A percentile compares a stretch with the other conserved stretches of the same genome.
phyloP scores from a whole-genome alignment of 2,888 invertebrate genomes.

The Melipona bicolor region DNA sequence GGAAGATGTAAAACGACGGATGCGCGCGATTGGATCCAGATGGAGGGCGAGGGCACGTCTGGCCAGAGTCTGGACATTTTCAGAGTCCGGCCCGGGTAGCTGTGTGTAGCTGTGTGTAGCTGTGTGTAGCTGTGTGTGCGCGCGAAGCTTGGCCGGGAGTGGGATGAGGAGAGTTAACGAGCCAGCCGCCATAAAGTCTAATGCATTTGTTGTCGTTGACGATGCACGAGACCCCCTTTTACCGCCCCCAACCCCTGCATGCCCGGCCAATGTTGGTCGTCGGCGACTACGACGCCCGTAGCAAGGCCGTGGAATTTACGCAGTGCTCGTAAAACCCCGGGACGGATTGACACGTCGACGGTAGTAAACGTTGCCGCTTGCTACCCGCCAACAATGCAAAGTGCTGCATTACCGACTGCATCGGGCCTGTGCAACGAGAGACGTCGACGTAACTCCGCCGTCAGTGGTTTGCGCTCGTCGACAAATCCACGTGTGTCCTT shows the following conservation, averaged over 20 bases:
- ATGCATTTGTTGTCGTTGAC: conserved; percentile 79
- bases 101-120: neutral
- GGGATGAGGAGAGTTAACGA: conserved; percentile 69
- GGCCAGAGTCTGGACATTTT: conserved; percentile 68
- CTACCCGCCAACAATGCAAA: conserved; percentile 76
- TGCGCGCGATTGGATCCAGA: conserved; percentile 71
- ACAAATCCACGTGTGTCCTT: conserved; percentile 52
- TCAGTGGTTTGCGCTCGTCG: conserved; percentile 52
- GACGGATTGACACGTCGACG: conserved; percentile 81
- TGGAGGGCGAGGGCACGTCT: conserved; percentile 69
- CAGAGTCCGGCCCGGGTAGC: conserved; percentile 29
- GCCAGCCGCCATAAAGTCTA: conserved; percentile 79
- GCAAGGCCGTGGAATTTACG: conserved; percentile 76
- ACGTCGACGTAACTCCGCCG: conserved; percentile 41
- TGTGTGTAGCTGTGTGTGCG: too few species aligned
- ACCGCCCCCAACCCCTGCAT: too few species aligned
- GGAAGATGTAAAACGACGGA: conserved; percentile 26
- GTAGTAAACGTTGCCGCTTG: conserved; percentile 76
- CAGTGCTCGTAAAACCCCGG: conserved; percentile 78
- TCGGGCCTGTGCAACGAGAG: conserved; percentile 23
- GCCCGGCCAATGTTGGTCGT: conserved; percentile 53
- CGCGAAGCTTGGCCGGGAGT: conserved; percentile 23
- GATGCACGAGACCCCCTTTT: conserved; percentile 55
- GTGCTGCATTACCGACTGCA: conserved; percentile 74
- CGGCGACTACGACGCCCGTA: conserved; percentile 51